Evolutionary conservation across 2,113 vertebrate genomes (phyloP).

Genomic region (Trinectes maculatus): DNA sequence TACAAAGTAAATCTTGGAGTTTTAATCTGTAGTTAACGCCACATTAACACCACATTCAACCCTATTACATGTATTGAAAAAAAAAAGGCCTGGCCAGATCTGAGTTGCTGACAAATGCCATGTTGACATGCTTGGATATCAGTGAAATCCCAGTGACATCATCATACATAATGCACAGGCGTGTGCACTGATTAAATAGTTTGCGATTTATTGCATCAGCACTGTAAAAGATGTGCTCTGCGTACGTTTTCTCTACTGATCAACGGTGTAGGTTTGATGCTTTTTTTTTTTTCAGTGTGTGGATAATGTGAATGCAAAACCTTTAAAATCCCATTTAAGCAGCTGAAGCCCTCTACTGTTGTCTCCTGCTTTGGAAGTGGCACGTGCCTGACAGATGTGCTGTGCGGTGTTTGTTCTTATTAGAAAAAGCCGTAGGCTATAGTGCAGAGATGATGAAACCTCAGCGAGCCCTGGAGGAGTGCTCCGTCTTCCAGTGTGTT

Average conservation of each 20-base stretch:
- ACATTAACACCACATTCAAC: conserved; percentile 48
- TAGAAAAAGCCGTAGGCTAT: conserved; percentile 36
- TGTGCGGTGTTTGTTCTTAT: conserved; percentile 53
- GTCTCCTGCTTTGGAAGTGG: conserved; percentile 28
- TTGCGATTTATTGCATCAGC: not conserved
- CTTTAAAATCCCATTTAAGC: conserved; percentile 52
- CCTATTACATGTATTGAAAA: conserved; percentile 49
- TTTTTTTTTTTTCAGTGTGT: conserved; percentile 20
- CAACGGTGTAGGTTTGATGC: conserved; percentile 37
- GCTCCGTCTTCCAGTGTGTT: conserved; percentile 53
- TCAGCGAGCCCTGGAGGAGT: conserved; percentile 53
- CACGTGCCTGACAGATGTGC: conserved; percentile 44
- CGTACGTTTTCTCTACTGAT: conserved; percentile 16
- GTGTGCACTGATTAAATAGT: conserved; percentile 17
- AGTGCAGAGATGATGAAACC: conserved; percentile 60
- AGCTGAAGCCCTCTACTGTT: conserved; percentile 8
- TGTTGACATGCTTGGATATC: conserved; percentile 22
- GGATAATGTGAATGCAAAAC: conserved; percentile 29
- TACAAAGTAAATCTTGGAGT: conserved; percentile 44
- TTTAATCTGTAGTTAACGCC: conserved; percentile 50
- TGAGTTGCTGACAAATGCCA: conserved; percentile 36
- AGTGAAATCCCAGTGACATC: not conserved
- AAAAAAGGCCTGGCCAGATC: conserved; percentile 39
- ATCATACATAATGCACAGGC: not conserved
- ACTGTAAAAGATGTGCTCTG: conserved; percentile 15